Evolutionary conservation across 2,113 vertebrate species (phyloP), one percentile per base, ranked within the genome.

Genomic region (Cercopithecus mona): DNA sequence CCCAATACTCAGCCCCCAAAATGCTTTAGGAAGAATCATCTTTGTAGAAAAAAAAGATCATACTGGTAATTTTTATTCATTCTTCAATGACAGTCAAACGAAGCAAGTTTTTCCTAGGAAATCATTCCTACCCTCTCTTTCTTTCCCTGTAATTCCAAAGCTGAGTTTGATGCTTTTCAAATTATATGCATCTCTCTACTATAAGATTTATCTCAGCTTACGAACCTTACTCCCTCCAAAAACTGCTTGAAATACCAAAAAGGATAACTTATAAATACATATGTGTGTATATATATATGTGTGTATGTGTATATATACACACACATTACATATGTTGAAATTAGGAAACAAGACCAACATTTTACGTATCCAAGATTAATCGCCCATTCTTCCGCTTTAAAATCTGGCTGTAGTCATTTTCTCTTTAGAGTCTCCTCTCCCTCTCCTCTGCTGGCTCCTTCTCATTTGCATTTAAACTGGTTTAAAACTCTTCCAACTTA

Each of bases 111-210:
- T 93, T 76, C 30, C 50, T 55, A 68, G 5, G 16, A 94, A 30
- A 8, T 14, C 87, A 5, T 83, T 97, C 17, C 43, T 85, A n/a
- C 8, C 64, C 27, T 87, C 86, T 61, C 45, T 76, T 35, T 94
- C 22, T 55, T 66, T 27, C n/a, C 52, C 32, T 59, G n/a, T 96
- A 87, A 96, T 18, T 79, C 48, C 68, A 96, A 97, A 94, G 72
- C 5, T 81, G 20, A 38, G 22, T 76, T 40, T 85, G 55, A 20
- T 85, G 35, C 55, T 80, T 88, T 57, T 85, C 66, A 94, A 94
- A 93, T 12, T 97, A 35, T 32, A 66, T 43, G 5, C 5, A 25
- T 43, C 52, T 22, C n/a, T 91, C 48, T n/a, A 75, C 8, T 88
- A 59, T 32, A 90, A 92, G 85, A 70, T 59, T 43, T 88, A 86